Evolutionary conservation across 2,113 vertebrate species (phyloP).

Genomic region (Brienomyrus longianalis): DNA sequence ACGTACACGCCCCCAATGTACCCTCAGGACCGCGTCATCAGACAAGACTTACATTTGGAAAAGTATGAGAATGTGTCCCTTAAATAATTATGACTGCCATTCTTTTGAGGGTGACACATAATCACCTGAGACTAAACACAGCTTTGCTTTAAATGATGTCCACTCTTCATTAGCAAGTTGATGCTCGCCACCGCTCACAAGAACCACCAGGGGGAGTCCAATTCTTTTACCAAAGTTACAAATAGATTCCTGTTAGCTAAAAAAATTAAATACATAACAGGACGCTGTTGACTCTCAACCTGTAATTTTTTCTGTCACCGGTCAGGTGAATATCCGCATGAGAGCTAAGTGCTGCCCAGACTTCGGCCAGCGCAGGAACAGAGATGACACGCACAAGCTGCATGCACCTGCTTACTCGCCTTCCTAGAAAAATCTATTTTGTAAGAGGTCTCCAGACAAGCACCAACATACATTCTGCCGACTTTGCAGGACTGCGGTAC

Average conservation of each 20-base stretch:
- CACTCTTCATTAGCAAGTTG: background rate
- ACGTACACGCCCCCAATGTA: background rate
- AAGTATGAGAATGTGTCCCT: background rate
- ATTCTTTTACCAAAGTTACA: background rate
- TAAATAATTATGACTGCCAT: background rate
- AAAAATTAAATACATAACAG: background rate
- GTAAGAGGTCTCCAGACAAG: conserved; percentile 10
- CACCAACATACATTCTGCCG: background rate
- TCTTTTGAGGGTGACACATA: background rate
- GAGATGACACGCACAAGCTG: background rate
- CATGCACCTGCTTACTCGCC: background rate
- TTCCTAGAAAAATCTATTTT: background rate
- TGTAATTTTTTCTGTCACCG: background rate
- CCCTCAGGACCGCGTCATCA: background rate
- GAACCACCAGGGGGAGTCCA: background rate
- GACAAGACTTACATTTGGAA: background rate
- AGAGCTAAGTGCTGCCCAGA: background rate
- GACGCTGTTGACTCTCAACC: background rate
- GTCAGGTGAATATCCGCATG: background rate
- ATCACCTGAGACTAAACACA: background rate
- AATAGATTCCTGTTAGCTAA: background rate
- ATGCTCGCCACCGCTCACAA: background rate
- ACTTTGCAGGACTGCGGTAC: background rate
- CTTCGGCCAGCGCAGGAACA: background rate
- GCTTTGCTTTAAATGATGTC: background rate